Evolutionary conservation across 1,140 invertebrate genomes (phyloP), one percentile per base, ranked within the genome.

Genomic region (Pararge aegeria): DNA sequence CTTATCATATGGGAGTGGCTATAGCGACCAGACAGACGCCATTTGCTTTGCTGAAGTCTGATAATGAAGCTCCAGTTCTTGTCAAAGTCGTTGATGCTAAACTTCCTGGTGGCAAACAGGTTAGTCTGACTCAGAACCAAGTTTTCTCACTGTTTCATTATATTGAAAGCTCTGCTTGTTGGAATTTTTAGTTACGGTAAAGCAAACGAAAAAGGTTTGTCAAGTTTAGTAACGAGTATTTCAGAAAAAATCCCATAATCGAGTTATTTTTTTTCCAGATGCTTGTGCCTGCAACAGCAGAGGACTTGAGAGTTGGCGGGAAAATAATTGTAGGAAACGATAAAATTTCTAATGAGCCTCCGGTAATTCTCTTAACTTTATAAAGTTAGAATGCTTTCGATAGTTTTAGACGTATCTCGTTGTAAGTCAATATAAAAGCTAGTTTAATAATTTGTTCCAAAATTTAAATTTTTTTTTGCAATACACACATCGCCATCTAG

Each of bases 81-180:
- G 87, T 89, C n/a, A 89, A 87, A 38, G 78, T 89, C 0, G 69
- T 87, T 52, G 80, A 89, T 66, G 80, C 78, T 1, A 75, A 76
- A 40, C 51, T 87, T 3, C 87, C 80, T 24, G 82, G 83, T 0
- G 83, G 81, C 0, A 87, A 89, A 68, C 87, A 89, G 75, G 87
- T 87, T 16, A 6, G 42, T 46, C 5, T 4, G 0, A 40, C 16
- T 15, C 5, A 15, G 24, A 24, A 24, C 2, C 24, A 24, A 24
- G 7, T 2, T 24, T 24, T 24, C 3, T 24, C n/a, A n/a, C n/a
- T n/a, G n/a, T n/a, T n/a, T n/a, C n/a, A n/a, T n/a, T n/a, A n/a
- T n/a, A n/a, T n/a, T n/a, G n/a, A n/a, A n/a, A n/a, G n/a, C n/a
- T n/a, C n/a, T n/a, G n/a, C n/a, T n/a, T n/a, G n/a, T n/a, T n/a